Conservation (phyloP, 2,888 invertebrate species). For the Zaprionus obscuricornis region DNA sequence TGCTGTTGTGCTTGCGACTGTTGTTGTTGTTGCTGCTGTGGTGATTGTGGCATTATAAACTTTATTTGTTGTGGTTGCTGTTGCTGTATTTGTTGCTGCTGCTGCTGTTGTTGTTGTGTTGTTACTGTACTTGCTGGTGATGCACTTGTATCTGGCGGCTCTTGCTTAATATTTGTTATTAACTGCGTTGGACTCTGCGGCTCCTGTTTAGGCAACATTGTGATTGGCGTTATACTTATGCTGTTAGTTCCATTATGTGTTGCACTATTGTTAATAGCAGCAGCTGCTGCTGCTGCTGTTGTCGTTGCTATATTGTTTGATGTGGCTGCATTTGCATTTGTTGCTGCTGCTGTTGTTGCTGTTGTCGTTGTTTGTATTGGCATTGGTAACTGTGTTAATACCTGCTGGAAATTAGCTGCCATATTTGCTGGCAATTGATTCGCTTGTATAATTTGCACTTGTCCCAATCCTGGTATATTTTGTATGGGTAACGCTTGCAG, state of each 20-base stretch:
- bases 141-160: slow-evolving; percentile 76
- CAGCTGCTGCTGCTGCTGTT: too few species aligned
- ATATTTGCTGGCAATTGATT: slow-evolving; percentile 83
- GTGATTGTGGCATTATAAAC: slow-evolving; percentile 71
- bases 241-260: slow-evolving; percentile 74
- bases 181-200: slow-evolving; percentile 81
- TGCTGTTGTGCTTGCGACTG: slow-evolving; percentile 20
- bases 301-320: slow-evolving; percentile 27
- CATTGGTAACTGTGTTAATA: slow-evolving; percentile 64
- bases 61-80: slow-evolving; percentile 68
- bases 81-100: slow-evolving; percentile 16
- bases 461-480: slow-evolving; percentile 90
- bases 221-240: slow-evolving; percentile 18
- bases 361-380: slow-evolving; percentile 46
- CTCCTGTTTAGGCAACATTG: slow-evolving; percentile 79
- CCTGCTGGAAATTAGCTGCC: slow-evolving; percentile 78
- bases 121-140: slow-evolving; percentile 22
- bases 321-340: slow-evolving; percentile 19
- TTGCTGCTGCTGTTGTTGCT: slow-evolving; percentile 14
- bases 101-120: slow-evolving; percentile 25
- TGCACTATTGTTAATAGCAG: too few species aligned
- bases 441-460: slow-evolving; percentile 87
- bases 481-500: slow-evolving; percentile 89
- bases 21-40: slow-evolving; percentile 32
- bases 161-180: slow-evolving; percentile 81